phyloP scores from a whole-genome alignment of 1,140 invertebrate species.

The Armadillidium nasatum region DNA sequence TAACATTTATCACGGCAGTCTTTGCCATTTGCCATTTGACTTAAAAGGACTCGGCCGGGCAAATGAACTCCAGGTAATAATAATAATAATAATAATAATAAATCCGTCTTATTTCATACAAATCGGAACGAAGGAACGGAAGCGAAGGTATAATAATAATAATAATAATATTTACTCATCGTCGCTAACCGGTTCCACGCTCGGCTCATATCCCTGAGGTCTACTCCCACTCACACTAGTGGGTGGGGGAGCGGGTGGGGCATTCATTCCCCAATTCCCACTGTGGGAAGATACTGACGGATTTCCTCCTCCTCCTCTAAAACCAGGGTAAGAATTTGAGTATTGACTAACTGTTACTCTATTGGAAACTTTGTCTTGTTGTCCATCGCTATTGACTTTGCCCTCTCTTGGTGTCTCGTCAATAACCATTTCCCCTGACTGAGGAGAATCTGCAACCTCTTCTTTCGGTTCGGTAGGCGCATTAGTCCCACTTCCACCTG shows the following conservation, averaged over 20 bases:
- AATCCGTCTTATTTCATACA: no score
- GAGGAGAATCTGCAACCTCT: slow-evolving; percentile 52
- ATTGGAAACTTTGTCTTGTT: slow-evolving; percentile 8
- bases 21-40: slow-evolving; percentile 8
- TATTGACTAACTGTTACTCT: slow-evolving; percentile 18
- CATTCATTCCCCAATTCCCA: slow-evolving; percentile 17
- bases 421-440: slow-evolving; percentile 57
- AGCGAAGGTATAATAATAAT: background rate
- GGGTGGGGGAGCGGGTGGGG: slow-evolving; percentile 30
- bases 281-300: slow-evolving; percentile 22
- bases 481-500: slow-evolving; percentile 25
- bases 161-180: slow-evolving; percentile 30
- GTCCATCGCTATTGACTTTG: slow-evolving; percentile 27
- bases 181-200: slow-evolving; percentile 43
- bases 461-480: slow-evolving; percentile 17
- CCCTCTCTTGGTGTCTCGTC: slow-evolving; percentile 51
- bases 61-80: background rate
- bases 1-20: slow-evolving; percentile 7
- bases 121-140: no score
- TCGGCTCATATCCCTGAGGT: slow-evolving; percentile 43
- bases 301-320: background rate
- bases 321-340: slow-evolving; percentile 1
- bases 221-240: slow-evolving; percentile 27
- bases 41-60: background rate
- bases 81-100: no score